Evolutionary conservation across 2,888 invertebrate genomes (phyloP).

Genomic region (Urechis unicinctus): DNA sequence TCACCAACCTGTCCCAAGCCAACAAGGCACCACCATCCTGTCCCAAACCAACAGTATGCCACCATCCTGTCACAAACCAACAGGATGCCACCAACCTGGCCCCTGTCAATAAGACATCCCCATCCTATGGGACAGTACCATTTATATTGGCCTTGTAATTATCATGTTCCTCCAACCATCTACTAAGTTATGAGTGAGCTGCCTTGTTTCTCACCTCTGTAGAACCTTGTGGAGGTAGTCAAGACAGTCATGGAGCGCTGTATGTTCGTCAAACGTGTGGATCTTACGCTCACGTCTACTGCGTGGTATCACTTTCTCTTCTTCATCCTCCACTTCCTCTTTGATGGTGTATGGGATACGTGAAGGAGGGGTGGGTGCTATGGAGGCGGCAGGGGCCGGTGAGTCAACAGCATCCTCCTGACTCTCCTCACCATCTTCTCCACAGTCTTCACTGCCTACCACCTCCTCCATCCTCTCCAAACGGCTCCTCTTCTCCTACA

Average conservation of each 20-base stretch:
- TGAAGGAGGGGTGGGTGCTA: too few species aligned
- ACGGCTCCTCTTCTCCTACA: constrained; percentile 11
- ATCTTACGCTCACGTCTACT: neutral
- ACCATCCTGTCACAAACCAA: neutral
- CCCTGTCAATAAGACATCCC: too few species aligned
- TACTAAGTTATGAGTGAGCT: too few species aligned
- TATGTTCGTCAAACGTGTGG: neutral
- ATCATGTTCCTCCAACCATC: too few species aligned
- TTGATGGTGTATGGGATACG: neutral
- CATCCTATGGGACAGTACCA: too few species aligned
- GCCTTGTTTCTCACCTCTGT: constrained; percentile 10
- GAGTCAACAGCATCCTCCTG: constrained; percentile 1
- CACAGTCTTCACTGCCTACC: constrained; percentile 2
- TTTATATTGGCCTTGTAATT: too few species aligned
- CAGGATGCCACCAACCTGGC: too few species aligned
- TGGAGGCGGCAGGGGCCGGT: too few species aligned
- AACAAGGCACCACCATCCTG: neutral
- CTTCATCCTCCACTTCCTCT: too few species aligned
- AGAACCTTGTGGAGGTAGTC: constrained; percentile 10
- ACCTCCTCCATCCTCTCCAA: constrained; percentile 7
- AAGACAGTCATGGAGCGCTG: constrained; percentile 9
- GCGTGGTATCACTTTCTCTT: neutral
- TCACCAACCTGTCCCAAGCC: neutral
- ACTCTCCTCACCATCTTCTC: constrained; percentile 8
- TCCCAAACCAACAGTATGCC: neutral